These are phyloP conservation scores for Patella depressa DNA, from an alignment of 2,888 invertebrate species.

Conservation along the genomic window DNA sequence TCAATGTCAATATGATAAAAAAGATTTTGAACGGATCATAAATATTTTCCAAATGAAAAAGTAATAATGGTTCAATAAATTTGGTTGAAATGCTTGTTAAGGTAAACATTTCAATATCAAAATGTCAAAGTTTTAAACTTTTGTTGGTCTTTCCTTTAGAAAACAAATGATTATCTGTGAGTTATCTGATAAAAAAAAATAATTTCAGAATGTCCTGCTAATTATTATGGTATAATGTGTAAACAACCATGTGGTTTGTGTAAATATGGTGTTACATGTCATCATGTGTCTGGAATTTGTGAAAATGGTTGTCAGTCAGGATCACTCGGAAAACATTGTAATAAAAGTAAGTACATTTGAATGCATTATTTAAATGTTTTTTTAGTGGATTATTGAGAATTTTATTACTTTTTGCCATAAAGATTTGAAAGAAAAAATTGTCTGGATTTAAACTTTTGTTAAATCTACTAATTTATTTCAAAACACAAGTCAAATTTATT, in stretches of 20 bases:
- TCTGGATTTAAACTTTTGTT: not conserved
- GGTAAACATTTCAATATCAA: too few species aligned
- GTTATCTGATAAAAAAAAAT: too few species aligned
- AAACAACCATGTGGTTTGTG: conserved; percentile 33
- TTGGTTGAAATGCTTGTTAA: too few species aligned
- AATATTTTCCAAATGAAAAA: too few species aligned
- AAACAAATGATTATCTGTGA: too few species aligned
- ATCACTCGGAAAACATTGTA: conserved; percentile 33
- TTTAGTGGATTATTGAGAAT: not conserved
- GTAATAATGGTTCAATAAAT: too few species aligned
- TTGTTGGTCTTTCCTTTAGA: too few species aligned
- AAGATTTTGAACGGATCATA: too few species aligned
- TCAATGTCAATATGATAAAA: too few species aligned
- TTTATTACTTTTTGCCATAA: not conserved
- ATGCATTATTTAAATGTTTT: not conserved
- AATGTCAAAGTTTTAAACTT: too few species aligned
- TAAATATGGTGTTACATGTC: conserved; percentile 18
- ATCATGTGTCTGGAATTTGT: conserved; percentile 36
- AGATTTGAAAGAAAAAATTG: too few species aligned
- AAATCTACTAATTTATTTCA: not conserved
- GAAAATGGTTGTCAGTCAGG: conserved; percentile 37
- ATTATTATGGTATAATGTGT: conserved; percentile 32
- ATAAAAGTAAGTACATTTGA: conserved; percentile 32
- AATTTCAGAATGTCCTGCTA: conserved; percentile 23
- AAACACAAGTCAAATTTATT: not conserved